Percentiles rank a stretch among this genome's conserved stretches.
These are phyloP conservation scores for Mechanitis messenoides DNA, from an alignment of 2,888 invertebrate species.

Conservation along the genomic window DNA sequence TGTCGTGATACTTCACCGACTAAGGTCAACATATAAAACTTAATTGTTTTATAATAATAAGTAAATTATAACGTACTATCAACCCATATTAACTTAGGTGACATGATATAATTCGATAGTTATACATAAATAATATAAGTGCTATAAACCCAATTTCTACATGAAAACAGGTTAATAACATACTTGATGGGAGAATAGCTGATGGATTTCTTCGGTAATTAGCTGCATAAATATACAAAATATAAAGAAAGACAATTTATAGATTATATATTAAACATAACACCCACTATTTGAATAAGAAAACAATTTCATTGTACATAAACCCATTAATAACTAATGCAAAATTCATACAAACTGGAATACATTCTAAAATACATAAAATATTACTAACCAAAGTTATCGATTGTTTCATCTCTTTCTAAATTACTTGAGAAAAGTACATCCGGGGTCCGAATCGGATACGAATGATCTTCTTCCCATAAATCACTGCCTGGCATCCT, in stretches of 20 bases:
- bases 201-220: conserved; percentile 58
- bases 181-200: conserved; percentile 55
- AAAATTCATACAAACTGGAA: too few relatives aligned
- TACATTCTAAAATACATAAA: not conserved
- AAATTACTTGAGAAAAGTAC: conserved; percentile 85
- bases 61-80: not conserved
- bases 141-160: conserved; percentile 10
- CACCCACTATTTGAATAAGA: not conserved
- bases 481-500: conserved; percentile 82
- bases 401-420: conserved; percentile 89
- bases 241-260: conserved; percentile 17
- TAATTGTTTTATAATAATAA: not conserved
- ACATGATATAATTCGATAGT: not conserved
- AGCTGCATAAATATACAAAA: conserved; percentile 45
- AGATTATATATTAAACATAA: not conserved
- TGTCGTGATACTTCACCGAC: too few relatives aligned
- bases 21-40: too few relatives aligned
- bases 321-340: too few relatives aligned
- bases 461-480: conserved; percentile 83
- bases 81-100: not conserved
- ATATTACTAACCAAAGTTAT: conserved; percentile 82
- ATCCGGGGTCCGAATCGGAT: conserved; percentile 60
- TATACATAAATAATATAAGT: not conserved
- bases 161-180: conserved; percentile 40
- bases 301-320: not conserved